These are phyloP conservation scores for Heliothis virescens DNA, from an alignment of 1,140 invertebrate species.

Conservation along the genomic window DNA sequence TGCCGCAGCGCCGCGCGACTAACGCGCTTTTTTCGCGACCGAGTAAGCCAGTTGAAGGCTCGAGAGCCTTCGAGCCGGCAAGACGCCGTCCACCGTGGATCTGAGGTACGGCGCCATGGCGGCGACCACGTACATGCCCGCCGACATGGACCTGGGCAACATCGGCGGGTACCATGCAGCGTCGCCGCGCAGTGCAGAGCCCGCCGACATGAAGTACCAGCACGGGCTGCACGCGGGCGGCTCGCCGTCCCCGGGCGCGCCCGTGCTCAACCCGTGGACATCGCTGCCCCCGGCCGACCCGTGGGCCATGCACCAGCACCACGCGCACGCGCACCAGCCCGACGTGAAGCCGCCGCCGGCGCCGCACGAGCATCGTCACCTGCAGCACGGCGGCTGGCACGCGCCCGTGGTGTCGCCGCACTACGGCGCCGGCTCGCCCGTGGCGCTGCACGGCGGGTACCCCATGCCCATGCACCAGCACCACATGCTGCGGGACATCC, in stretches of 20 bases:
- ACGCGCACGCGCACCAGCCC: constrained; percentile 88
- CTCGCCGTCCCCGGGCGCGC: constrained; percentile 90
- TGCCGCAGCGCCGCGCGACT: constrained; percentile 86
- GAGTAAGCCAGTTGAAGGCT: constrained; percentile 82
- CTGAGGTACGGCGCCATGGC: constrained; percentile 91
- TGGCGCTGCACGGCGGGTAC: constrained; percentile 93
- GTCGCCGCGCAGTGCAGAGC: constrained; percentile 92
- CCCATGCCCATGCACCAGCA: constrained; percentile 90
- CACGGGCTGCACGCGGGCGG: constrained; percentile 92
- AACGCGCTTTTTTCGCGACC: constrained; percentile 80
- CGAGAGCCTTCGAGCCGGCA: constrained; percentile 88
- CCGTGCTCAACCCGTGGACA: constrained; percentile 94
- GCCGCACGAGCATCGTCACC: constrained; percentile 87
- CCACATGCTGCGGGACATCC: constrained; percentile 89
- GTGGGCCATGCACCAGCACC: constrained; percentile 92
- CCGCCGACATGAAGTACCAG: constrained; percentile 97
- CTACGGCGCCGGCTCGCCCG: constrained; percentile 94
- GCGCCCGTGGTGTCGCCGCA: constrained; percentile 93
- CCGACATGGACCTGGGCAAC: constrained; percentile 92
- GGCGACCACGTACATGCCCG: constrained; percentile 93
- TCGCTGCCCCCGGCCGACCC: constrained; percentile 92
- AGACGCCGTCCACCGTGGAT: constrained; percentile 88
- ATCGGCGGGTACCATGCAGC: constrained; percentile 91
- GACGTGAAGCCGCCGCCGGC: constrained; percentile 90
- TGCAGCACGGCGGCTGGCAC: constrained; percentile 92